These are phyloP conservation scores for Halcyon senegalensis DNA, from an alignment of 2,113 vertebrate genomes.

Conservation along the genomic window DNA sequence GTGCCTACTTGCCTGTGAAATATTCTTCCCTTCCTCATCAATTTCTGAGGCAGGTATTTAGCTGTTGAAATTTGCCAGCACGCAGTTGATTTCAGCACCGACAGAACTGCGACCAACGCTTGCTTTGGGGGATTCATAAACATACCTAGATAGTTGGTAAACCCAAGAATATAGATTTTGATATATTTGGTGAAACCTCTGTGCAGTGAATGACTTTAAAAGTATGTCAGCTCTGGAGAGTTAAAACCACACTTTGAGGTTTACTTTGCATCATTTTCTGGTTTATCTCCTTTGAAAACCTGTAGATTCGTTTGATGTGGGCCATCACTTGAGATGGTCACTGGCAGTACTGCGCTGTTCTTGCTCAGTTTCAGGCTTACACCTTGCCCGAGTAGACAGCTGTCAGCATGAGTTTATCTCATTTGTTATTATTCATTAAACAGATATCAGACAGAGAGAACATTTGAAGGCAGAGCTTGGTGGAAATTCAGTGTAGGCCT, in stretches of 20 bases:
- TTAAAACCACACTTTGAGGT: background rate
- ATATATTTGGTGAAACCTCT: background rate
- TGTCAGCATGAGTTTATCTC: background rate
- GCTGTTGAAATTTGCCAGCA: background rate
- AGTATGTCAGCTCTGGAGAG: background rate
- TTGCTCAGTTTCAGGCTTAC: background rate
- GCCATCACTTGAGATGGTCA: fast-evolving
- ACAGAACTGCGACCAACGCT: background rate
- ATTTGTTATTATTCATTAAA: background rate
- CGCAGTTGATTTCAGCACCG: background rate
- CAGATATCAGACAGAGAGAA: background rate
- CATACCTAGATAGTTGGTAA: background rate
- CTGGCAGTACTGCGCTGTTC: background rate
- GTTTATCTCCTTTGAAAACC: background rate
- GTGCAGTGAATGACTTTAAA: background rate
- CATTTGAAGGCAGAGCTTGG: background rate
- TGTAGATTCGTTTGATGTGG: too few relatives aligned
- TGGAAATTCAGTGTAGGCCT: background rate
- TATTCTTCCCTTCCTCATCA: background rate
- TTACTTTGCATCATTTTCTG: background rate
- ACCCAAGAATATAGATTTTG: background rate
- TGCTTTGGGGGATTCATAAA: background rate
- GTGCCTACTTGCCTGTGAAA: background rate
- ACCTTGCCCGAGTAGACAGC: background rate
- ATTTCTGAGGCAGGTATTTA: background rate